These are phyloP conservation scores for Oryctolagus cuniculus DNA, from an alignment of 2,113 vertebrate species.

Conservation along the genomic window DNA sequence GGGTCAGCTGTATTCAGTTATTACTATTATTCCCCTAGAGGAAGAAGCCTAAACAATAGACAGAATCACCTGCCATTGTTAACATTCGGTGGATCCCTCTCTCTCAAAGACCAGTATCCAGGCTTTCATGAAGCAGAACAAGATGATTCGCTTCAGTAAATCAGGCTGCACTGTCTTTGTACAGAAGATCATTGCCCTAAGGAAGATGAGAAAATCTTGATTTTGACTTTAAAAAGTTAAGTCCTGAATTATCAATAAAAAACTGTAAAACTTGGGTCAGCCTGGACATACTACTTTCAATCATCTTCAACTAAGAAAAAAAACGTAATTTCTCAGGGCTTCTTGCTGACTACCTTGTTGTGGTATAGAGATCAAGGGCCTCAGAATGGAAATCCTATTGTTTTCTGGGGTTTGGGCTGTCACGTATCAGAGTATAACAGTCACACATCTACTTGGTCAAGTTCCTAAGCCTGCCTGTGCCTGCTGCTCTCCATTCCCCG, in stretches of 20 bases:
- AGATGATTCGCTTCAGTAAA: neutral
- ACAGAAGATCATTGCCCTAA: neutral
- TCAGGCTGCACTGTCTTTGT: neutral
- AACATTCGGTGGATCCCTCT: neutral
- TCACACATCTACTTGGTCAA: neutral
- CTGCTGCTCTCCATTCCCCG: neutral
- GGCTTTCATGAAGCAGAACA: neutral
- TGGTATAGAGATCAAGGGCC: neutral
- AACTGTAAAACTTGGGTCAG: neutral
- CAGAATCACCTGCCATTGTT: neutral
- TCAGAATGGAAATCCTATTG: neutral
- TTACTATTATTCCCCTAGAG: conserved; percentile 34
- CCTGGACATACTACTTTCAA: conserved; percentile 13
- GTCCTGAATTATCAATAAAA: conserved; percentile 14
- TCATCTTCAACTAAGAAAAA: conserved; percentile 2
- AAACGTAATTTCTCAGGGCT: neutral
- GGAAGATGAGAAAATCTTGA: neutral
- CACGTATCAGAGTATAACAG: neutral
- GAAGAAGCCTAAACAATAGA: conserved; percentile 34
- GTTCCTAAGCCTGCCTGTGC: neutral
- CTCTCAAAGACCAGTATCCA: conserved; percentile 3
- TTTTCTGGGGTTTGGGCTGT: neutral
- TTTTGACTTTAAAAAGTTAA: conserved; percentile 12
- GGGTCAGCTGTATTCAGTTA: neutral
- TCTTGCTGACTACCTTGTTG: neutral